Percentiles rank a stretch among this genome's conserved stretches.
Conservation (phyloP, 2,113 vertebrate genomes). For the Coptodon bakossiorum region DNA sequence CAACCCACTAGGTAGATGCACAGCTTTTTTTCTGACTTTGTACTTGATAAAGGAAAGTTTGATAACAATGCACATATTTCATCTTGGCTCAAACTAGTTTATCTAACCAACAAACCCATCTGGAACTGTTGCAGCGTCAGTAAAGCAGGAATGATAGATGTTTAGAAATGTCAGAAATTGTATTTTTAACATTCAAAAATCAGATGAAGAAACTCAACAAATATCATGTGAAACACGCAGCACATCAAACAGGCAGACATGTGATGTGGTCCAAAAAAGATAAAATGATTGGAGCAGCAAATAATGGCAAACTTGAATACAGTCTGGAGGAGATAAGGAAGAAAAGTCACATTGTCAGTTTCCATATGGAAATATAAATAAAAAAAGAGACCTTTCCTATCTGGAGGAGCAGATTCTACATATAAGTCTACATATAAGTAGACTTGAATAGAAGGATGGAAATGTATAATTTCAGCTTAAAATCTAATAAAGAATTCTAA, state of each 20-base stretch:
- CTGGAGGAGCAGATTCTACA: not conserved
- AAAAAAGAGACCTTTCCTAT: not conserved
- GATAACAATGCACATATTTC: not conserved
- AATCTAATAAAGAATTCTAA: not conserved
- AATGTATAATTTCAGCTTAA: not conserved
- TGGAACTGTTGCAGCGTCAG: rapidly evolving
- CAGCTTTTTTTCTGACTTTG: not conserved
- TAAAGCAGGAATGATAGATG: rapidly evolving
- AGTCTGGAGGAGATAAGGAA: not conserved
- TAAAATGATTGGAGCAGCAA: not conserved
- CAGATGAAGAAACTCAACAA: not conserved
- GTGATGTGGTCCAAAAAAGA: not conserved
- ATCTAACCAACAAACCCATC: not conserved
- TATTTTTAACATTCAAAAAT: not conserved
- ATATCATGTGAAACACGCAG: not conserved
- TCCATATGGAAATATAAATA: not conserved
- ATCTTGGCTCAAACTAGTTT: not conserved
- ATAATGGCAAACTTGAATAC: not conserved
- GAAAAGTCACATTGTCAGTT: not conserved
- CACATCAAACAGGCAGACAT: not conserved
- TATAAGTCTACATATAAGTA: too few relatives aligned
- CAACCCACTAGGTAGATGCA: not conserved
- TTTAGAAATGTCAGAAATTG: not conserved
- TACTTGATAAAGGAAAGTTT: not conserved
- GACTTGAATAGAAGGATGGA: not conserved